These are phyloP conservation scores for Lasiommata megera DNA, from an alignment of 2,888 invertebrate species.

Conservation along the genomic window DNA sequence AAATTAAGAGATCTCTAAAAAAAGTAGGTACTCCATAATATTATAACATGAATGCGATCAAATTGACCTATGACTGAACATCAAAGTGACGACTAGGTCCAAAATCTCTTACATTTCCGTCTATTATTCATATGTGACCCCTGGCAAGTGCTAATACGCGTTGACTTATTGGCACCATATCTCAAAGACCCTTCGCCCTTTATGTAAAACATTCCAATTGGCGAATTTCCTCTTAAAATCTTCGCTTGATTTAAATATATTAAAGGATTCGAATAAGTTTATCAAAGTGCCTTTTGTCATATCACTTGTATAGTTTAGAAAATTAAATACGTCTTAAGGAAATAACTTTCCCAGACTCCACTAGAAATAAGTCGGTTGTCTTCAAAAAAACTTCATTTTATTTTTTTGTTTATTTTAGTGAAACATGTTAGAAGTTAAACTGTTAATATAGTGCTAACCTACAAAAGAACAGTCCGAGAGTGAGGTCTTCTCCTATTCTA, in stretches of 20 bases:
- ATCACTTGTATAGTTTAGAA: too few species aligned
- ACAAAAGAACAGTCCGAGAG: too few species aligned
- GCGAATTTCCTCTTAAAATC: conserved; percentile 25
- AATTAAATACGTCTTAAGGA: too few species aligned
- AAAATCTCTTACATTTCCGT: conserved; percentile 61
- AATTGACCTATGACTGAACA: conserved; percentile 1
- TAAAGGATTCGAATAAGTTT: background rate
- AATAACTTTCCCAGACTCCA: too few species aligned
- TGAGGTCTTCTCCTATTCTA: too few species aligned
- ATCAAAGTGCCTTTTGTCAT: too few species aligned
- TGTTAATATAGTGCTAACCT: too few species aligned
- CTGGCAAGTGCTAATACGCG: conserved; percentile 67
- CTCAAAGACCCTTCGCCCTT: conserved; percentile 57
- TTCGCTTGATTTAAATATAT: conserved; percentile 8
- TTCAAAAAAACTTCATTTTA: too few species aligned
- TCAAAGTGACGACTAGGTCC: conserved; percentile 31
- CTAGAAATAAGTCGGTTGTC: too few species aligned
- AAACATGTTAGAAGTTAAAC: too few species aligned
- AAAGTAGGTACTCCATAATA: background rate
- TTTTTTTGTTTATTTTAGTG: too few species aligned
- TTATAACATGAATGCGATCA: background rate
- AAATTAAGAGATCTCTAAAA: too few species aligned
- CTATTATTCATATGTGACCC: conserved; percentile 70
- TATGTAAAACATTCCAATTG: conserved; percentile 32
- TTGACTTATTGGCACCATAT: conserved; percentile 72